These are phyloP conservation scores for Meteorus sp. DNA, from an alignment of 1,140 invertebrate genomes.

Conservation along the genomic window DNA sequence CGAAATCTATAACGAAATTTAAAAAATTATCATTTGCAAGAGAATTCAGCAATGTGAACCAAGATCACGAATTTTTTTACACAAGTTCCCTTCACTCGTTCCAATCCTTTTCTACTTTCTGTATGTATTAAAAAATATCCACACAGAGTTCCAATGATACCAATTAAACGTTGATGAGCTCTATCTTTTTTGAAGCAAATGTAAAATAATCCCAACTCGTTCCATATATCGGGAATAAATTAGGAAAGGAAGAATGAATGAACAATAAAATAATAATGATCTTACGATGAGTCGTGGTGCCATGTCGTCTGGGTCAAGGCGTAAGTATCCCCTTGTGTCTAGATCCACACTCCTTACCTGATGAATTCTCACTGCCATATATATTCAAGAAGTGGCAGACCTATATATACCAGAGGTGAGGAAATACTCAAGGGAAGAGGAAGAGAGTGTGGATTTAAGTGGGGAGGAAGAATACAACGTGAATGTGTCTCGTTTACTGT, in stretches of 20 bases:
- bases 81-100: no score
- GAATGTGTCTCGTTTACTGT: background rate
- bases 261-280: background rate
- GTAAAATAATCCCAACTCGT: no score
- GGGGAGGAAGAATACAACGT: conserved; percentile 24
- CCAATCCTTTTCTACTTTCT: no score
- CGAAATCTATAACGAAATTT: conserved; percentile 38
- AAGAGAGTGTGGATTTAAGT: conserved; percentile 15
- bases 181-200: no score
- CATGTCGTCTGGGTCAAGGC: background rate
- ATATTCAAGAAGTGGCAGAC: conserved; percentile 7
- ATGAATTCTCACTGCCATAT: conserved; percentile 24
- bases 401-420: conserved; percentile 24
- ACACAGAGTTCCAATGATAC: no score
- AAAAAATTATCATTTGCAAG: conserved; percentile 6
- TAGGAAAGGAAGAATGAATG: no score
- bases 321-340: background rate
- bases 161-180: no score
- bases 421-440: conserved; percentile 22
- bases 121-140: no score
- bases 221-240: no score
- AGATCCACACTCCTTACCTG: conserved; percentile 13
- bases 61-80: background rate
- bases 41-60: background rate
- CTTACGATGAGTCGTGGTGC: conserved; percentile 12